Conservation (phyloP, 2,797 vertebrate species). For the Kryptolebias ocellatus region DNA sequence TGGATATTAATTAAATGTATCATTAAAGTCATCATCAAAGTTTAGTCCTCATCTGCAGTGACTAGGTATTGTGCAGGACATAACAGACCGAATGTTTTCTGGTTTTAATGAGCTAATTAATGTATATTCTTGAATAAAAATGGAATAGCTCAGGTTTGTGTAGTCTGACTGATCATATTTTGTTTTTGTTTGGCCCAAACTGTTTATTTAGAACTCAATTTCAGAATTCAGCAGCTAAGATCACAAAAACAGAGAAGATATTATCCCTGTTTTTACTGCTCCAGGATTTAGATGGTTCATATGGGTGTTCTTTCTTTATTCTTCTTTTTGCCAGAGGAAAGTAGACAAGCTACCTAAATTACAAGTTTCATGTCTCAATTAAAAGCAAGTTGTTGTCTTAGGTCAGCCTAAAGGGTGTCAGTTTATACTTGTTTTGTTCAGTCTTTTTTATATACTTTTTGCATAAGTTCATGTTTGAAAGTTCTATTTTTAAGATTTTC, state of each 20-base stretch:
- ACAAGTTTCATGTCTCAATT: constrained; percentile 35
- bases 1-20: not conserved
- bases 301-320: constrained; percentile 11
- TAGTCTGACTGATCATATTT: not conserved
- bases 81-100: not conserved
- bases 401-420: constrained; percentile 10
- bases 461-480: not conserved
- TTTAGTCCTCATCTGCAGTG: not conserved
- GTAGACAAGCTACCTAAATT: constrained; percentile 18
- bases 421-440: constrained; percentile 1
- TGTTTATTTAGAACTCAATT: not conserved
- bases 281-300: constrained; percentile 11
- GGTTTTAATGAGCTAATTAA: not conserved
- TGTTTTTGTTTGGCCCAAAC: not conserved
- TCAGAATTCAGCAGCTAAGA: constrained; percentile 4
- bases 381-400: constrained; percentile 16
- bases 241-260: constrained; percentile 5
- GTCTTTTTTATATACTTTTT: not conserved
- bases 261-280: constrained; percentile 4
- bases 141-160: constrained; percentile 1
- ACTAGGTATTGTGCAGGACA: not conserved
- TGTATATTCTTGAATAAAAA: not conserved
- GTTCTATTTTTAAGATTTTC: not conserved
- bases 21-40: not conserved
- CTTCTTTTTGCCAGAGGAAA: constrained; percentile 36